Evolutionary conservation across 2,888 invertebrate species (phyloP).

Genomic region (Notocelia uddmanniana): DNA sequence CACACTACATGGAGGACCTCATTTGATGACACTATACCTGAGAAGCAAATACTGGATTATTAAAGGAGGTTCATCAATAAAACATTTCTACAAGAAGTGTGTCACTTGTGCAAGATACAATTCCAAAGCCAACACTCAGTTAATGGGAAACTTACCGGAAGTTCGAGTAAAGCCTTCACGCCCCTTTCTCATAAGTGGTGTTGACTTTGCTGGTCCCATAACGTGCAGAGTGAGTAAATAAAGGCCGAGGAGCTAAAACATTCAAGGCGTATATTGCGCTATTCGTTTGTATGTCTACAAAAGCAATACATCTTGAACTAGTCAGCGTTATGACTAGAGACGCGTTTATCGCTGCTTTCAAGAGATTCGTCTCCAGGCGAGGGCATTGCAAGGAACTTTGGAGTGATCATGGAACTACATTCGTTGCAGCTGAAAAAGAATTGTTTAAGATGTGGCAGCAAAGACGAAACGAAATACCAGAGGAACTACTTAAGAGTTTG

Average conservation of each 20-base stretch:
- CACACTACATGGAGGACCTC: conserved; percentile 47
- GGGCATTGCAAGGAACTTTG: conserved; percentile 12
- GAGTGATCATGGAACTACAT: conserved; percentile 12
- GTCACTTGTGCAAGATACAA: conserved; percentile 24
- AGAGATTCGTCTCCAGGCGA: conserved; percentile 3
- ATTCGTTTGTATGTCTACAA: conserved; percentile 4
- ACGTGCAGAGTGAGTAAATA: conserved; percentile 47
- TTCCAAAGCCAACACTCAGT: background rate
- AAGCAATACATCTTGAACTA: conserved; percentile 6
- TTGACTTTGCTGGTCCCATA: conserved; percentile 51
- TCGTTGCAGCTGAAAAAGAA: conserved; percentile 11
- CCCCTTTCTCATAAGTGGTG: conserved; percentile 48
- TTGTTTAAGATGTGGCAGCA: background rate
- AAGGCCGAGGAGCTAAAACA: conserved; percentile 48
- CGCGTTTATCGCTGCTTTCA: background rate
- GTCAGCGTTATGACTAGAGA: conserved; percentile 15
- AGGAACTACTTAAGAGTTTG: background rate
- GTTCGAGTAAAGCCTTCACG: conserved; percentile 44
- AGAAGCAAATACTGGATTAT: conserved; percentile 49
- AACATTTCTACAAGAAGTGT: background rate
- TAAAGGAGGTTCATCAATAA: background rate
- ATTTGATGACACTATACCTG: conserved; percentile 47
- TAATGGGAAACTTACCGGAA: conserved; percentile 50
- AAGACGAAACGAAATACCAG: background rate
- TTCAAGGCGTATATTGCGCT: background rate